Conservation (phyloP, 2,113 vertebrate genomes). For the Cavia porcellus region DNA sequence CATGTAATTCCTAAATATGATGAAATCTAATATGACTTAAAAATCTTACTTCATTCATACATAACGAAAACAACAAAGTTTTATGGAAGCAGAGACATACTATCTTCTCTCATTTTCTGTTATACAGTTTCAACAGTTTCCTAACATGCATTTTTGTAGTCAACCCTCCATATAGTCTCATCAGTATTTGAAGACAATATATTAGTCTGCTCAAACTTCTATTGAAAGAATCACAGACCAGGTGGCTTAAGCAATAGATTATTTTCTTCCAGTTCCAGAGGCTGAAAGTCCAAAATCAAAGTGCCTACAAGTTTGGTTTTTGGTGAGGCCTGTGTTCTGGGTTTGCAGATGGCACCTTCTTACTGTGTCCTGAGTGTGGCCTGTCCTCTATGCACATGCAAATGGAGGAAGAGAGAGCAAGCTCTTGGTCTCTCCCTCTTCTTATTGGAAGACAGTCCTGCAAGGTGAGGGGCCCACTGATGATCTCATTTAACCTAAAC, state of each 20-base stretch:
- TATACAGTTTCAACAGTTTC: not conserved
- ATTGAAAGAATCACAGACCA: not conserved
- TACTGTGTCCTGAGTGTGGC: not conserved
- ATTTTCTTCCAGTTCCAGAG: not conserved
- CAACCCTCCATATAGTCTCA: not conserved
- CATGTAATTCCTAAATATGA: not conserved
- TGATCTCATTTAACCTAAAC: not conserved
- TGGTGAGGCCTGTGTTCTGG: not conserved
- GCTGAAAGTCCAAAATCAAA: not conserved
- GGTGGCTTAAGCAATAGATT: not conserved
- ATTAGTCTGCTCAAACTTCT: not conserved
- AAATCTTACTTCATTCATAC: not conserved
- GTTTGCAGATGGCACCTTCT: not conserved
- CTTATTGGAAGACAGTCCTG: not conserved
- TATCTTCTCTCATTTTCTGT: not conserved
- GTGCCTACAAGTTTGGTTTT: not conserved
- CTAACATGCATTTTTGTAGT: not conserved
- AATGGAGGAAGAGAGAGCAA: not conserved
- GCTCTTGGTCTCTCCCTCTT: not conserved
- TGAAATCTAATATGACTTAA: not conserved
- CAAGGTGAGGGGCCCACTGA: not conserved
- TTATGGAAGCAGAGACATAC: not conserved
- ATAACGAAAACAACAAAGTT: not conserved
- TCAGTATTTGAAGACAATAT: not conserved
- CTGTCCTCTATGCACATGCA: not conserved